Base-by-base conservation (phyloP, 2,888 invertebrate species). In the Gonocerus acuteangulatus region DNA sequence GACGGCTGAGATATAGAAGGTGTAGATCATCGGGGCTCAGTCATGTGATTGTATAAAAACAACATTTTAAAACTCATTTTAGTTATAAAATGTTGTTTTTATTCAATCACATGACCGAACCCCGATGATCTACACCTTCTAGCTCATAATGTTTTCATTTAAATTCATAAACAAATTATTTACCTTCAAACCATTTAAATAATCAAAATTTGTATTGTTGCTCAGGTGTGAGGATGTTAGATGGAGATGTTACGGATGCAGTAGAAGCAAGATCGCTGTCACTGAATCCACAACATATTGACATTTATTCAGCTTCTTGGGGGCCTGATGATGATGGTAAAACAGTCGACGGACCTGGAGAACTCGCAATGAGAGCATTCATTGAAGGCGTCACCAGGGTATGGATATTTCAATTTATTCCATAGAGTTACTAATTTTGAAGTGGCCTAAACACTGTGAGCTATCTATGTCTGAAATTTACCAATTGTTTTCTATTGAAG, bases 231-330 rank as follows among this genome's bases (percentile, higher is more conserved):
- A 82, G 95, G 48, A 96, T 96, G 95, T 75, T 97, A 70, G 95
- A 96, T 71, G 96, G 96, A 27, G 95, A 97, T 75, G 97, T 99
- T 60, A 99, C 97, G 1, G 99, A 99, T 74, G 95, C 95, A 0
- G 96, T 99, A 9, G 99, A 99, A 77, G 96, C 97, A 1, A 82
- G 91, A 65, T 95, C 95, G 0, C 79, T 99, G 19, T 90, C 94
- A 69, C 81, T 95, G 60, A 94, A 95, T 74, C 90, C 92, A 21
- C 92, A 97, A 71, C 95, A 97, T 74, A 95, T 99, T 67, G 95
- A 99, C 75, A 95, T 99, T 70, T 99, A 97, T 77, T 95, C 94
- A 71, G 96, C 96, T 4, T 94, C 94, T 9, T 96, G 95, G 95
- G 96, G 96, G 1, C 96, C 96, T 0, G 96, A 97, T 71, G 96